Evolutionary conservation across 2,113 vertebrate genomes (phyloP).

Genomic region (Nothobranchius kuhntae): DNA sequence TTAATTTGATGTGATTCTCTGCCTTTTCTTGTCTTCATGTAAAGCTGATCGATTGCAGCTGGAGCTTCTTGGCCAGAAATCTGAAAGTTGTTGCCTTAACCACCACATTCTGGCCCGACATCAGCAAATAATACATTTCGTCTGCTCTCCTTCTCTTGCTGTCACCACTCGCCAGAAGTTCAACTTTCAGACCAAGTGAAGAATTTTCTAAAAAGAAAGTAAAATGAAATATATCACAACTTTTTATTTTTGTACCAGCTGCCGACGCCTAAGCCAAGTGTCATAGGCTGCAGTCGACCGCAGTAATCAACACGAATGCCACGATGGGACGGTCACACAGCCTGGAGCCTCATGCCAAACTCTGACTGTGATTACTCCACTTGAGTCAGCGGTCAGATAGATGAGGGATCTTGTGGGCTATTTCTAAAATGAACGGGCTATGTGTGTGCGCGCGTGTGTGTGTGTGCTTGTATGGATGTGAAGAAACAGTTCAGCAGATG

Average conservation of each 20-base stretch:
- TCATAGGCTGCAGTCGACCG: slow-evolving; percentile 15
- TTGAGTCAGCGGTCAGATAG: slow-evolving; percentile 42
- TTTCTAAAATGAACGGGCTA: slow-evolving; percentile 33
- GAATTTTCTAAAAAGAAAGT: background rate
- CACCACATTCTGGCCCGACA: background rate
- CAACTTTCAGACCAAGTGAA: background rate
- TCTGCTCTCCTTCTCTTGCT: background rate
- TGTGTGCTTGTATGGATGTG: background rate
- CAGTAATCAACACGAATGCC: slow-evolving; percentile 17
- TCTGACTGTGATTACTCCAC: slow-evolving; percentile 16
- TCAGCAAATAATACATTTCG: background rate
- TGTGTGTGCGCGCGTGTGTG: background rate
- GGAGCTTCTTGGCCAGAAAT: background rate
- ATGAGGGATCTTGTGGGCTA: slow-evolving; percentile 26
- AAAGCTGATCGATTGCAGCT: background rate
- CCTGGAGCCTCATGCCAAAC: slow-evolving; percentile 23
- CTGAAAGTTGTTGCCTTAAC: background rate
- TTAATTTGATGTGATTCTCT: background rate
- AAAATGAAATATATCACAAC: no score
- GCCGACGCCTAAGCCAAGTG: slow-evolving; percentile 25
- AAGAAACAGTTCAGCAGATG: slow-evolving; percentile 36
- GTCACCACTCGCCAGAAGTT: background rate
- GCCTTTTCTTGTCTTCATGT: background rate
- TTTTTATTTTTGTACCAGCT: slow-evolving; percentile 2
- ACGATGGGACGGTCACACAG: slow-evolving; percentile 10